Evolutionary conservation across 2,888 invertebrate genomes (phyloP), one percentile per base, ranked within the genome.

Genomic region (Machimus rusticus): DNA sequence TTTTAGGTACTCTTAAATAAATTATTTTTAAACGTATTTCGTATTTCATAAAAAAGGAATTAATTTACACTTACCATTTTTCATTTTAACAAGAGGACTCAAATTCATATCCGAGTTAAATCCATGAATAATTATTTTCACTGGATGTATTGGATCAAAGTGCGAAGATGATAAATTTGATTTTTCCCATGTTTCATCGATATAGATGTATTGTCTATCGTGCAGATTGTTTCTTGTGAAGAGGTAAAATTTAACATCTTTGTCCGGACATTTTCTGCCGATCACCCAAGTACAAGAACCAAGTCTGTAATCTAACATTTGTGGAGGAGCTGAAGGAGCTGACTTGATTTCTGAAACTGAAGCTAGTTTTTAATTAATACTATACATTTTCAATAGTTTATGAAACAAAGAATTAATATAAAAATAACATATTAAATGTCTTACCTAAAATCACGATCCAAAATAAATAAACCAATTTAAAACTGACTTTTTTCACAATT

Each of bases 101-200:
- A 95, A 90, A 89, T 93, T 93, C 95, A 95, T 95, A 90, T 95
- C 94, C 0, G 95, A 94, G 90, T 95, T 95, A 90, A 95, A 96
- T 0, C 96, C 96, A 89, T 96, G 95, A 37, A 95, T 93, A 39
- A 96, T 94, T 78, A 96, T 94, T 91, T 95, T 96, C 0, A 94
- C 94, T 0, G 94, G 94, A 86, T 93, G 90, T 0, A 90, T 88
- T 0, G 93, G 91, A 89, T 94, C 91, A 89, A 94, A 95, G 66
- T 92, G 90, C 0, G 94, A 94, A 6, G 91, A 89, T 0, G 92
- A 93, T 5, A 95, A 91, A 90, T 95, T 95, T 0, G 95, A 94
- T 43, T 91, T 91, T 2, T 92, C 92, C 4, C 91, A 90, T 14
- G 92, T 92, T 0, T 92, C 90, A 77, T 93, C 94, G 0, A 94